A percentile compares a stretch with the other conserved stretches of the same genome.
Evolutionary conservation across 1,140 invertebrate genomes (phyloP).

Genomic region (Trypoxylus dichotomus): DNA sequence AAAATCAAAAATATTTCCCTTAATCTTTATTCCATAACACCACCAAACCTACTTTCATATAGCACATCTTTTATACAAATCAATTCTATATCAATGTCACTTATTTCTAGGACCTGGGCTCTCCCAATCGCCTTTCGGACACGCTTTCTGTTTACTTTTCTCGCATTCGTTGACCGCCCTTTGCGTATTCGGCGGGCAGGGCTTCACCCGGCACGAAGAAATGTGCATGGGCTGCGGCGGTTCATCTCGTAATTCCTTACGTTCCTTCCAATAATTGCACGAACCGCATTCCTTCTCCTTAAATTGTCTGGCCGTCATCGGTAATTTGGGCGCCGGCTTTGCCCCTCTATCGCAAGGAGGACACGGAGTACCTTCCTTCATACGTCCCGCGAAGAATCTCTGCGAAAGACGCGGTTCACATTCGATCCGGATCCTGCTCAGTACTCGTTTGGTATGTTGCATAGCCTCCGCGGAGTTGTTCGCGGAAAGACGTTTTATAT

Average conservation of each 20-base stretch:
- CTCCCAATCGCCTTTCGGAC: not conserved
- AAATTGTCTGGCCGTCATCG: not conserved
- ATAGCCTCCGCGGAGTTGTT: not conserved
- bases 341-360: not conserved
- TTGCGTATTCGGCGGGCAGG: not conserved
- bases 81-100: not conserved
- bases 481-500: not conserved
- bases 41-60: too few species aligned
- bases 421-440: not conserved
- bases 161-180: not conserved
- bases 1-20: too few species aligned
- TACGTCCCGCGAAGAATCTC: not conserved
- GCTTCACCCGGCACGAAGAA: not conserved
- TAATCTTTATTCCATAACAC: too few species aligned
- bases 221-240: not conserved
- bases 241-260: not conserved
- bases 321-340: not conserved
- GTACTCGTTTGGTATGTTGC: not conserved
- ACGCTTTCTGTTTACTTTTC: not conserved
- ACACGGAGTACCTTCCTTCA: not conserved
- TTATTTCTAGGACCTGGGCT: not conserved
- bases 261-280: not conserved
- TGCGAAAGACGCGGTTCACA: not conserved
- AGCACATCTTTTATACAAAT: too few species aligned
- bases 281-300: not conserved